Base-by-base conservation (phyloP, 2,888 invertebrate genomes). In the Erebia epiphron region DNA sequence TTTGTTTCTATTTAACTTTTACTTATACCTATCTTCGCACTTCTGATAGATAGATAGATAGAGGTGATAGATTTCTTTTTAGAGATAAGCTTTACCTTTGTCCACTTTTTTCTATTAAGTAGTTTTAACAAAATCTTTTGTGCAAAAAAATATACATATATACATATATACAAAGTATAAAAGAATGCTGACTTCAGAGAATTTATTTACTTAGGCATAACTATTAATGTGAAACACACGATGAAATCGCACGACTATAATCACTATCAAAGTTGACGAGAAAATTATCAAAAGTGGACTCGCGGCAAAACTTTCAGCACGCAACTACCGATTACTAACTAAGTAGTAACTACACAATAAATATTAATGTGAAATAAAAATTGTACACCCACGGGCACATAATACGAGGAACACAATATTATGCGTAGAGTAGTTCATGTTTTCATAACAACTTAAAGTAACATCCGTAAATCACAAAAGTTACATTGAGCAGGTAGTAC, bases 351-450 rank as follows among this genome's bases (percentile, higher is more conserved):
- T 74, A 71, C 71, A 78, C 77, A 68, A 73, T 43, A 26, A 26
- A 3, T 35, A 35, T 80, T 68, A 76, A 78, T 50, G 72, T 60
- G 35, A 56, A 71, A 64, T 13, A 61, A 46, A 58, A 71, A 63
- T 18, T 49, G 26, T 70, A 85, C 89, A 90, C 90, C 73, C 84
- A 91, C 91, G 90, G 80, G 89, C 83, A 78, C 86, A 87, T 76
- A 90, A 77, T 80, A 91, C 83, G 72, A 90, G 84, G 73, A 90
- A 77, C 84, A 88, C 84, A 75, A 90, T 83, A 75, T 86, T 83
- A 75, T 86, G 80, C 73, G 80, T 81, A 69, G 88, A 82, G 81
- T 83, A 86, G 83, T 88, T 82, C 91, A 91, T 91, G 76, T 75
- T 69, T 56, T 43, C 69, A 67, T 66, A 61, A 62, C 73, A 68